These are phyloP conservation scores for Kradibia gibbosae DNA, from an alignment of 1,140 invertebrate species.

Conservation along the genomic window DNA sequence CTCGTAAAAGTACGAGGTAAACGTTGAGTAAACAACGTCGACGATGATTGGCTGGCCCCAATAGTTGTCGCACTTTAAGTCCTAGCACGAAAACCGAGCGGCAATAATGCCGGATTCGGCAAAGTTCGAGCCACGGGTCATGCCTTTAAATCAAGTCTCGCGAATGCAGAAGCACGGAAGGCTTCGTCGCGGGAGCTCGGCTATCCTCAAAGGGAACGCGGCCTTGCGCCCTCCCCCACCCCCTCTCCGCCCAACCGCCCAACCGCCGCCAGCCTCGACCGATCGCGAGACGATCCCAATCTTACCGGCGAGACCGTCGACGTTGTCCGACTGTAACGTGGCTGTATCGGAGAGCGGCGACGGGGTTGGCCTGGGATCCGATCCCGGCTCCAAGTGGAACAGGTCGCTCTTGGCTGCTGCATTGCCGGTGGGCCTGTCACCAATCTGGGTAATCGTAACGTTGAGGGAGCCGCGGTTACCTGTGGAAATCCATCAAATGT, in stretches of 20 bases:
- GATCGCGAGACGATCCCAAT: background rate
- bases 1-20: no score
- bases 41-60: background rate
- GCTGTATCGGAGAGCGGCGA: slow-evolving; percentile 66
- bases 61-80: background rate
- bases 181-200: no score
- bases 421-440: slow-evolving; percentile 58
- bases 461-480: slow-evolving; percentile 69
- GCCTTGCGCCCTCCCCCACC: no score
- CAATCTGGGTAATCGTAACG: slow-evolving; percentile 66
- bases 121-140: background rate
- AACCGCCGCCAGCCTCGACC: background rate
- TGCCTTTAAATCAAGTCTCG: background rate
- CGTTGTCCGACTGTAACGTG: slow-evolving; percentile 66
- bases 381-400: slow-evolving; percentile 62
- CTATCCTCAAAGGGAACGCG: no score
- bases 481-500: slow-evolving; percentile 36
- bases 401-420: slow-evolving; percentile 58
- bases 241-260: no score
- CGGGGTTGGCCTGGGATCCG: slow-evolving; percentile 62
- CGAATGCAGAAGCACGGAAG: no score
- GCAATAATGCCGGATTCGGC: background rate
- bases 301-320: slow-evolving; percentile 63
- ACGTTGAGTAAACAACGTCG: background rate
- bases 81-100: no score